Conservation (phyloP, 1,140 invertebrate genomes). For the Eupeodes corollae region DNA sequence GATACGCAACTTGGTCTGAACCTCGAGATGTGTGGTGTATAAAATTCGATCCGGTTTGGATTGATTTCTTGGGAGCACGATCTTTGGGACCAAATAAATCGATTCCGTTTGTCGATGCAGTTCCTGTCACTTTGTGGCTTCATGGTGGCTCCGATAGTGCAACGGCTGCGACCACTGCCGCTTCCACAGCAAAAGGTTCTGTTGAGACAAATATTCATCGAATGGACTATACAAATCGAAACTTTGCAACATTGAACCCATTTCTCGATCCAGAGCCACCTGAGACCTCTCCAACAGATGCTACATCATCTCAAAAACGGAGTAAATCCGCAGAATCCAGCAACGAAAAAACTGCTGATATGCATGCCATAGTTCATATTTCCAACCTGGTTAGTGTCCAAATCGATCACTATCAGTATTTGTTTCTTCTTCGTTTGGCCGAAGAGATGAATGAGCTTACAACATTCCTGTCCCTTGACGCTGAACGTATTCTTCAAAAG, state of each 20-base stretch:
- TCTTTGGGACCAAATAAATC: constrained; percentile 59
- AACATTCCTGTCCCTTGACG: constrained; percentile 68
- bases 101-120: constrained; percentile 79
- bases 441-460: constrained; percentile 72
- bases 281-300: not conserved
- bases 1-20: constrained; percentile 70
- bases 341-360: constrained; percentile 40
- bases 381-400: constrained; percentile 72
- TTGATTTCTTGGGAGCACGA: constrained; percentile 75
- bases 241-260: constrained; percentile 26
- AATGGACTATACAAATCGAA: constrained; percentile 6
- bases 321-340: not conserved
- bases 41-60: constrained; percentile 80
- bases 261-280: constrained; percentile 21
- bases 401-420: constrained; percentile 84
- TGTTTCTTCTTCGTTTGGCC: constrained; percentile 73
- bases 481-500: constrained; percentile 52
- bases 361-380: constrained; percentile 60
- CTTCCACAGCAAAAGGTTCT: not conserved
- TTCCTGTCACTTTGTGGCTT: constrained; percentile 77
- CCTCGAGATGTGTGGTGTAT: constrained; percentile 79
- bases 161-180: not conserved
- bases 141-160: constrained; percentile 22
- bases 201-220: constrained; percentile 9
- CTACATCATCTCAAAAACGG: not conserved